Evolutionary conservation across 2,113 vertebrate species (phyloP).

Genomic region (Salminus brasiliensis): DNA sequence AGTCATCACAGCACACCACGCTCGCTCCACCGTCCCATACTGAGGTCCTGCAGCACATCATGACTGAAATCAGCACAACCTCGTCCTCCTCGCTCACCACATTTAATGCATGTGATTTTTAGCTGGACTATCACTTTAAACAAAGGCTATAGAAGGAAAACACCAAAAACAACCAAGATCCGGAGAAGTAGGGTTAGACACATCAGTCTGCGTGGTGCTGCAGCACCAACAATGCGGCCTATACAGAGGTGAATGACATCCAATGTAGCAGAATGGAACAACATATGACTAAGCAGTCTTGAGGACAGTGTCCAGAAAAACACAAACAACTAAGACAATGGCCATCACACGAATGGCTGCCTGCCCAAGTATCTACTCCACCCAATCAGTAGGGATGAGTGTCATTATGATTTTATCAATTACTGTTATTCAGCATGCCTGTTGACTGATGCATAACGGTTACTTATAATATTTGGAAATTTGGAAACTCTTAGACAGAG

Average conservation of each 20-base stretch:
- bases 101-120: no score
- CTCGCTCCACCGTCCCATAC: constrained; percentile 92
- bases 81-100: not conserved
- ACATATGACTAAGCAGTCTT: not conserved
- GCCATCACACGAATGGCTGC: not conserved
- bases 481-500: no score
- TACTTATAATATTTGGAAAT: no score
- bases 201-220: not conserved
- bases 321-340: not conserved
- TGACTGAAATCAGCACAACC: not conserved
- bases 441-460: no score
- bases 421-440: no score
- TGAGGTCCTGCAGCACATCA: constrained; percentile 83
- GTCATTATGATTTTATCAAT: not conserved
- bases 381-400: not conserved
- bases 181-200: no score
- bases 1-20: constrained; percentile 89
- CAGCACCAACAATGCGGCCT: not conserved
- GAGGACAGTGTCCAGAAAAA: not conserved
- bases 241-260: not conserved
- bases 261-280: not conserved
- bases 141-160: no score
- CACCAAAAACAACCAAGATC: not conserved
- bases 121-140: no score
- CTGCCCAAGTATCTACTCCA: not conserved